Percentiles rank a stretch among this genome's conserved stretches.
phyloP scores from a whole-genome alignment of 2,888 invertebrate genomes.

The Oscheius myriophilus region DNA sequence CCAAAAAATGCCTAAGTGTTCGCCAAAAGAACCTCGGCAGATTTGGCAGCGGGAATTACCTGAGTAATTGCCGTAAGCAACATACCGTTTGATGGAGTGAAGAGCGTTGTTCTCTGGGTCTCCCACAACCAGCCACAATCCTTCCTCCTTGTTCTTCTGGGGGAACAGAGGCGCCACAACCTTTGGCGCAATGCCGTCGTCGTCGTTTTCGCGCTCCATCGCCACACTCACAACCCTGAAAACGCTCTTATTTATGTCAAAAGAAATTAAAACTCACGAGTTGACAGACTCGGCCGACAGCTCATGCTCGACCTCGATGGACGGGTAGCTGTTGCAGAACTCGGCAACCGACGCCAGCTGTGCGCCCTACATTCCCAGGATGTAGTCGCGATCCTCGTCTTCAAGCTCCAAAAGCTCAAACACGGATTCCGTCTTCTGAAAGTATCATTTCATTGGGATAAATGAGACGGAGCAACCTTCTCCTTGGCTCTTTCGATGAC shows the following conservation, averaged over 20 bases:
- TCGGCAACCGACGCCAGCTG: constrained; percentile 98
- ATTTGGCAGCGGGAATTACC: too few relatives aligned
- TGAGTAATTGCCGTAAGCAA: too few relatives aligned
- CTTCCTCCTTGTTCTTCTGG: constrained; percentile 78
- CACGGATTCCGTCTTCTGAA: constrained; percentile 82
- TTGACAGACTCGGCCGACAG: constrained; percentile 82
- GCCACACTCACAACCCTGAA: constrained; percentile 85
- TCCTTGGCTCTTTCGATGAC: constrained; percentile 90
- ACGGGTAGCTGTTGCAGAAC: constrained; percentile 98
- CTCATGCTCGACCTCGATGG: constrained; percentile 93
- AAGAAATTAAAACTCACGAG: constrained; percentile 37
- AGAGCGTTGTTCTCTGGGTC: constrained; percentile 92
- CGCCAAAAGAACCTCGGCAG: too few relatives aligned
- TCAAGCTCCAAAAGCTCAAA: constrained; percentile 96
- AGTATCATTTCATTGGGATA: neutral
- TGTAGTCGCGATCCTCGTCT: constrained; percentile 79
- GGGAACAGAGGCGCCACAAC: constrained; percentile 99
- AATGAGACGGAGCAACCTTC: constrained; percentile 76
- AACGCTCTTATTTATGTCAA: constrained; percentile 8
- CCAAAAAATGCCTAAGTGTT: too few relatives aligned
- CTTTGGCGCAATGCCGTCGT: constrained; percentile 81
- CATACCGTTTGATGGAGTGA: constrained; percentile 92
- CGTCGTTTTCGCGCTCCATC: constrained; percentile 94
- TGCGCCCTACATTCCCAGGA: constrained; percentile 79
- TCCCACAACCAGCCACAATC: constrained; percentile 96